A percentile compares a stretch with the other conserved stretches of the same genome.
Evolutionary conservation across 2,888 invertebrate species (phyloP).

Genomic region (Brachynemurus nebulosus): DNA sequence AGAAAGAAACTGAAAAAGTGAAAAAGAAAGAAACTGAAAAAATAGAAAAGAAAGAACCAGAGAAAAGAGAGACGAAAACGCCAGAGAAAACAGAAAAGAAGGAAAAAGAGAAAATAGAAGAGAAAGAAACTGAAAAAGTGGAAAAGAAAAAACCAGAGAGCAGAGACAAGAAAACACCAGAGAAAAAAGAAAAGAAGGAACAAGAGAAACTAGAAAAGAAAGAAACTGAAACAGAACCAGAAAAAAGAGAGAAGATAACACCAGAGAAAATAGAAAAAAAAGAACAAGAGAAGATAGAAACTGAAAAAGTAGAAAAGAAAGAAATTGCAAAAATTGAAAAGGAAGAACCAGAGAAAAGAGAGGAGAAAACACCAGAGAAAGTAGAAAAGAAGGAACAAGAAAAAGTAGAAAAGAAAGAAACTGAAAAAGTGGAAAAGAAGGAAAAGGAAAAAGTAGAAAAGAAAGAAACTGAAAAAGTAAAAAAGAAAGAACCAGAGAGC

Average conservation of each 20-base stretch:
- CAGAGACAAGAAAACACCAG: slow-evolving; percentile 14
- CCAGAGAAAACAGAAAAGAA: slow-evolving; percentile 4
- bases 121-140: slow-evolving; percentile 11
- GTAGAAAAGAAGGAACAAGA: slow-evolving; percentile 11
- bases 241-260: slow-evolving; percentile 12
- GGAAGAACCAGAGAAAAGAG: slow-evolving; percentile 12
- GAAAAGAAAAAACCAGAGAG: slow-evolving; percentile 15
- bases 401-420: slow-evolving; percentile 12
- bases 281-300: slow-evolving; percentile 15
- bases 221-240: slow-evolving; percentile 14
- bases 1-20: slow-evolving; percentile 17
- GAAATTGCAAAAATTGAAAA: slow-evolving; percentile 11
- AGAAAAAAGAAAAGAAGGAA: slow-evolving; percentile 17
- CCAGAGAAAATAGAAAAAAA: slow-evolving; percentile 14
- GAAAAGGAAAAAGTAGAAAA: slow-evolving; percentile 15
- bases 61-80: slow-evolving; percentile 13
- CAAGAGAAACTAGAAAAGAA: slow-evolving; percentile 5
- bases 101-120: slow-evolving; percentile 10
- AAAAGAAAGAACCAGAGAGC: slow-evolving; percentile 11
- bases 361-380: slow-evolving; percentile 13
- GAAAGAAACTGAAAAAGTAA: slow-evolving; percentile 13
- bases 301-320: slow-evolving; percentile 11
- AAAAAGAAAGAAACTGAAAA: slow-evolving; percentile 13
- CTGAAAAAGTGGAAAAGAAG: slow-evolving; percentile 11
- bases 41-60: slow-evolving; percentile 16